A percentile compares a stretch with the other conserved stretches of the same genome.
phyloP scores from a whole-genome alignment of 2,113 vertebrate species.

The Dicrurus megarhynchus region DNA sequence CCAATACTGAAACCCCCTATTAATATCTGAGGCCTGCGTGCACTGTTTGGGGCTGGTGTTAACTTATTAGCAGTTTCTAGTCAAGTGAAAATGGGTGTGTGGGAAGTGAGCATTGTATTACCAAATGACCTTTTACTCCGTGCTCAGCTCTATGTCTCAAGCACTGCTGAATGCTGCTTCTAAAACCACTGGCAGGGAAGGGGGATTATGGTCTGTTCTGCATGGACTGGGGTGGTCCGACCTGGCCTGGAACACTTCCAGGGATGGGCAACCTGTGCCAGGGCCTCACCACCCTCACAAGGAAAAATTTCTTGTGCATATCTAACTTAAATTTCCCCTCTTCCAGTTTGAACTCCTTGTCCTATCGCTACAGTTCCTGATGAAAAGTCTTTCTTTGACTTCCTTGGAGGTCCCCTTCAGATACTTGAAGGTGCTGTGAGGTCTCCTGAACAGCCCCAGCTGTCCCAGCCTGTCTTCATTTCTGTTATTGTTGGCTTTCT shows the following conservation, averaged over 20 bases:
- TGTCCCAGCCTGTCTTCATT: neutral
- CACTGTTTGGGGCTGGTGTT: neutral
- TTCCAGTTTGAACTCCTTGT: neutral
- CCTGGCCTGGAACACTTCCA: neutral
- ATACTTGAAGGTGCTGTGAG: neutral
- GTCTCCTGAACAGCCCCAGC: neutral
- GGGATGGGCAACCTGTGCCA: neutral
- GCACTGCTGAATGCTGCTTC: rapidly evolving
- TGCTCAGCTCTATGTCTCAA: neutral
- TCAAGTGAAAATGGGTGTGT: neutral
- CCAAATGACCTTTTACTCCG: slow-evolving; percentile 3
- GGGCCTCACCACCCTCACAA: neutral
- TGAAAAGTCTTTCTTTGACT: neutral
- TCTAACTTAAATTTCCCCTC: neutral
- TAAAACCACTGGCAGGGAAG: neutral
- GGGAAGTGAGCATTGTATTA: neutral
- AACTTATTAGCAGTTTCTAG: slow-evolving; percentile 20
- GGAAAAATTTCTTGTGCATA: neutral
- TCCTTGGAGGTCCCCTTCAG: neutral
- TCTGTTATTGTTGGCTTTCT: neutral
- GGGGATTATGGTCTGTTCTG: neutral
- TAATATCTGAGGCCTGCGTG: neutral
- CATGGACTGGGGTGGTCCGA: neutral
- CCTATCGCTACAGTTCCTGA: neutral
- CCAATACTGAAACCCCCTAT: neutral